Conservation (phyloP, 2,888 invertebrate genomes). For the Campoplex nolae region DNA sequence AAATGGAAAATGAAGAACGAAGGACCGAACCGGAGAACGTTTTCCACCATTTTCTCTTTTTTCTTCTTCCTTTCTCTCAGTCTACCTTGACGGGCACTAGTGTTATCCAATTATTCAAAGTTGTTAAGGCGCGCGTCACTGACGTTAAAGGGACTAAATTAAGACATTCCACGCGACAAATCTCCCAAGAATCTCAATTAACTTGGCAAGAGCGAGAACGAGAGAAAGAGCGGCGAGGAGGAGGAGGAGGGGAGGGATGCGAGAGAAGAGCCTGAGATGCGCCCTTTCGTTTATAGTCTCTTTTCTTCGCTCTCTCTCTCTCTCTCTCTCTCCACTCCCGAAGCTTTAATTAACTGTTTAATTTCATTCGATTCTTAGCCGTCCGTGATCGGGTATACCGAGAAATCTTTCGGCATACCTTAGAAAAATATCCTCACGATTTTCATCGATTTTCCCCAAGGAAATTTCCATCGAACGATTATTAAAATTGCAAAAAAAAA, state of each 20-base stretch:
- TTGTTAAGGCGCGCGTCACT: constrained; percentile 84
- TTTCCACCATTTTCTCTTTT: not conserved
- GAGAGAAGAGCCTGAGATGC: not conserved
- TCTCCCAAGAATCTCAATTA: constrained; percentile 85
- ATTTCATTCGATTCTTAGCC: constrained; percentile 73
- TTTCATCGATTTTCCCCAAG: no score
- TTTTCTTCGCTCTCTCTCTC: not conserved
- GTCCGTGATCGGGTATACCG: no score
- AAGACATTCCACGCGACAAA: constrained; percentile 85
- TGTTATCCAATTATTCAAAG: constrained; percentile 85
- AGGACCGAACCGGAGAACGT: not conserved
- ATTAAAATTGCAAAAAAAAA: no score
- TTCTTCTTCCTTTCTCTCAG: constrained; percentile 4
- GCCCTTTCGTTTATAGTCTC: not conserved
- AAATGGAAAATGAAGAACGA: not conserved
- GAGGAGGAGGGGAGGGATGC: not conserved
- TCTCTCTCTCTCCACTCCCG: not conserved
- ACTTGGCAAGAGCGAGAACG: constrained; percentile 73
- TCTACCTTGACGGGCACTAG: constrained; percentile 66
- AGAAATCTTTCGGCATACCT: no score
- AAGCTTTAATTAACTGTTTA: constrained; percentile 84
- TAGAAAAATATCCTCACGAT: no score
- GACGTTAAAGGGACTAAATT: constrained; percentile 85
- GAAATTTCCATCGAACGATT: no score
- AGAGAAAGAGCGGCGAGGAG: constrained; percentile 28